Percentiles rank a stretch among this genome's conserved stretches.
phyloP scores from a whole-genome alignment of 2,797 vertebrate genomes.

The Muscicapa striata region DNA sequence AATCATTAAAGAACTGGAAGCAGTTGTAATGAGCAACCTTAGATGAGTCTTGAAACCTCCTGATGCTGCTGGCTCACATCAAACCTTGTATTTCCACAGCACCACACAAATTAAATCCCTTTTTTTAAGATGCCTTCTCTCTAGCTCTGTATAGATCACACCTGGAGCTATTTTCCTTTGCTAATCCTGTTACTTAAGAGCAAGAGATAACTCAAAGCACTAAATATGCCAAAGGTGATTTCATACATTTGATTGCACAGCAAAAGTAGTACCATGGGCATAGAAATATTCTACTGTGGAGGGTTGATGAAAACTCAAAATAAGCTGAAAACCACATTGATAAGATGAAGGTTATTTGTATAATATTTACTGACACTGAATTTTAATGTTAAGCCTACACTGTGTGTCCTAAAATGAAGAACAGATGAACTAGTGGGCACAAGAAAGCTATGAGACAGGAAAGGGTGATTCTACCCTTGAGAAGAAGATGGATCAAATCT shows the following conservation, averaged over 20 bases:
- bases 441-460: not conserved
- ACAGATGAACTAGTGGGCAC: not conserved
- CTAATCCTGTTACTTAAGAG: conserved; percentile 8
- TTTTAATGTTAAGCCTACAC: not conserved
- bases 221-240: not conserved
- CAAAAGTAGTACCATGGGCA: not conserved
- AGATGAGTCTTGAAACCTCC: not conserved
- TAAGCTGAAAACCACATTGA: not conserved
- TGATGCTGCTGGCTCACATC: not conserved
- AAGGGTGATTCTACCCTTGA: not conserved
- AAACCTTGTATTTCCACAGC: not conserved
- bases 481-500: not conserved
- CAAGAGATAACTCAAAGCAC: not conserved
- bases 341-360: not conserved
- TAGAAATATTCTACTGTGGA: not conserved
- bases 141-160: not conserved
- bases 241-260: not conserved
- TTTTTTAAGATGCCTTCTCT: not conserved
- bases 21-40: not conserved
- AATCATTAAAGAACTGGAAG: not conserved
- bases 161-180: conserved; percentile 20
- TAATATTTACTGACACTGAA: not conserved
- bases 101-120: not conserved
- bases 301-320: not conserved
- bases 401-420: not conserved